Evolutionary conservation across 2,888 invertebrate species (phyloP), one percentile per base, ranked within the genome.

Genomic region (Rotaria socialis): DNA sequence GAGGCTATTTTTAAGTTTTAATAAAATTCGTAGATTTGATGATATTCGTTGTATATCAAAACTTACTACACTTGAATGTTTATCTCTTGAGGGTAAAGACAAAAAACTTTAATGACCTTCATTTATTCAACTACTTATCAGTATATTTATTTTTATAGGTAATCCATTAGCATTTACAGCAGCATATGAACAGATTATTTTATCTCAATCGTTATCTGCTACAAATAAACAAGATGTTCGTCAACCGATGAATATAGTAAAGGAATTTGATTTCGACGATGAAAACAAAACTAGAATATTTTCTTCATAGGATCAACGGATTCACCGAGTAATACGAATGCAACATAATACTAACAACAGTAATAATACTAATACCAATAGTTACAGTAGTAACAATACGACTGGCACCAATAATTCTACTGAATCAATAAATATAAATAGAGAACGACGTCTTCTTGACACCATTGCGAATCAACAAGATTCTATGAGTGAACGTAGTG

Each of bases 1-100:
- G 90, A 94, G 95, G 89, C 91, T 95, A 84, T 95, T 94, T 91
- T 92, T 95, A 87, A 95, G 94, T 89, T 95, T 95, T 90, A 95
- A 95, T 91, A 95, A 94, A 88, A 92, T 94, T 74, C 41, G 43
- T 43, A 24, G 75, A 75, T 75, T 43, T 75, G 75, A 75, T 24
- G 75, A 75, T 75, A 75, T 75, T 41, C 75, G 75, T 24, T 75
- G 75, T 24, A 43, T 75, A 11, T 75, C 75, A 47, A 75, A 43
- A 75, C 10, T 75, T 22, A 75, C 43, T 43, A 2, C n/a, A 43
- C 24, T 75, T 8, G 43, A 75, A 47, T 41, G 19, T 47, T 75
- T 75, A 75, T 7, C 16, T 24, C 75, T 75, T 41, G 75, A 75
- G 24, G 75, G 75, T 67, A 35, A 35, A 50, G 14, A 50, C 8